Base-by-base conservation (phyloP, 2,888 invertebrate genomes). In the Agrypnus murinus region DNA sequence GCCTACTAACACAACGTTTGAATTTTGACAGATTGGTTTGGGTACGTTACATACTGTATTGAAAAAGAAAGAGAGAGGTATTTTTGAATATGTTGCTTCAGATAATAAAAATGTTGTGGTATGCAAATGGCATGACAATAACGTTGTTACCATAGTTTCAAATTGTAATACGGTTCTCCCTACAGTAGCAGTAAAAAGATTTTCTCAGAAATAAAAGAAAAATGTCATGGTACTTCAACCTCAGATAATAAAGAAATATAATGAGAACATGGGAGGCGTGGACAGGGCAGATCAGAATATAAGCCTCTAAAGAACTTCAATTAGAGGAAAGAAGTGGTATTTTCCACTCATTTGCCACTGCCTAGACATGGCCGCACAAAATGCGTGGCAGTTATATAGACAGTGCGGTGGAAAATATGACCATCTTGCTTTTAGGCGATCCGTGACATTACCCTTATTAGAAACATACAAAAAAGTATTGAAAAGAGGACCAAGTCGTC, bases 221-320 rank as follows among this genome's bases (percentile, higher is more conserved):
- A 38, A 38, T n/a, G n/a, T 38, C 38, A 10, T 10, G 6, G n/a
- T 38, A 10, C 3, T 10, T 48, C 48, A 48, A 48, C 48, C 48
- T 8, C 15, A 25, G 3, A 48, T 48, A 2, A 25, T 48, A 2
- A 48, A 14, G 9, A 32, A 57, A 57, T 57, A 36, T 34, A 57
- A 57, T 57, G 31, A 75, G n/a, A n/a, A n/a, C n/a, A n/a, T n/a
- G n/a, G n/a, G n/a, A n/a, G n/a, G n/a, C n/a, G n/a, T n/a, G n/a
- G n/a, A n/a, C n/a, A n/a, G n/a, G n/a, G n/a, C n/a, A n/a, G n/a
- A n/a, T n/a, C n/a, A n/a, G n/a, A n/a, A 75, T 48, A 74, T 75
- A 38, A 69, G 71, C 36, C 53, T 74, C 3, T 73, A 74, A 36
- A 50, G 74, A 17, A 71, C 73, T 40, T 65, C 72, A 5, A 62